Evolutionary conservation across 2,113 vertebrate genomes (phyloP), one percentile per base, ranked within the genome.

Genomic region (Taurulus bubalis): DNA sequence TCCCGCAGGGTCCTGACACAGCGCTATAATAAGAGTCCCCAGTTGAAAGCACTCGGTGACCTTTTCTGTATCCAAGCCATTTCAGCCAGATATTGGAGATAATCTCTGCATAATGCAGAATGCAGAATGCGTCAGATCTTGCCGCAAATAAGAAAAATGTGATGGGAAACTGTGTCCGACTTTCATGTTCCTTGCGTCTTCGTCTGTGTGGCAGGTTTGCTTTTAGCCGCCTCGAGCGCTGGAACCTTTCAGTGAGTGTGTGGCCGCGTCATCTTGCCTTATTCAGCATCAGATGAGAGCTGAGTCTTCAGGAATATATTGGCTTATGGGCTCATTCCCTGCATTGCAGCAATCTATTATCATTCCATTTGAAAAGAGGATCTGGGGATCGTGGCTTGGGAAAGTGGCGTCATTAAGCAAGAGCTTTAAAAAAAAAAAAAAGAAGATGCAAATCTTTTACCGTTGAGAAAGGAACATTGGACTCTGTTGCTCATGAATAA

Each of bases 1-100:
- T 69, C 53, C 74, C 51, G 3, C 62, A 62, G 62, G 80, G 84
- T 85, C 69, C 70, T 72, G 72, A 85, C 79, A 85, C 67, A 15
- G 38, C 64, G 64, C 86, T 87, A 79, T 83, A 83, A 71, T 83
- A 72, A 71, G 73, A 73, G 40, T 80, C 76, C 68, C 78, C 40
- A 47, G 51, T 30, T 59, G 51, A 67, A 65, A 70, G 78, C 53
- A 58, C 73, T 85, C 58, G 0, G 18, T 70, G 74, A 83, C 79
- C 73, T 83, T n/a, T 49, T 80, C 42, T 66, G 45, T 49, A 55
- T 79, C 49, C 38, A 16, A 73, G 55, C 73, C 71, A 72, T 74
- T 81, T 55, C 59, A 59, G 16, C 24, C 14, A 14, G 5, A 78
- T 63, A 65, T 75, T 42, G 24, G 36, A 80, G 72, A 75, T 84